These are phyloP conservation scores for Cryptotis parvus DNA, from an alignment of 2,113 vertebrate species.

Conservation along the genomic window DNA sequence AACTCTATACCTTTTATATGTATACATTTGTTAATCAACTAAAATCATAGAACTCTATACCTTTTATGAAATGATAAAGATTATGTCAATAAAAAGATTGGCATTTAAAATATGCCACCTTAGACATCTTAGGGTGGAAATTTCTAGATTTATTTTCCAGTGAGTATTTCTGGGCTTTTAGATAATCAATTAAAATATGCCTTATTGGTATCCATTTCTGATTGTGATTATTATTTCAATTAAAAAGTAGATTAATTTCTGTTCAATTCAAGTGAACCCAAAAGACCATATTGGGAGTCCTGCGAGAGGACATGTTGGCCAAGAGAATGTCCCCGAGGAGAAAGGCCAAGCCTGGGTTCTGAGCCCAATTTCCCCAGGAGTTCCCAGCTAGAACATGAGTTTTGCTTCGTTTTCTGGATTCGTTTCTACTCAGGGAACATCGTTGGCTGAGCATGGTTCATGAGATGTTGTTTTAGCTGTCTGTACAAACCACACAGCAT, in stretches of 20 bases:
- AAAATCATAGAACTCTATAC: not conserved
- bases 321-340: not conserved
- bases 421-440: not conserved
- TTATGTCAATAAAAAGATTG: not conserved
- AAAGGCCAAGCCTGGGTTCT: too few species aligned
- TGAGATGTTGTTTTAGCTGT: not conserved
- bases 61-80: not conserved
- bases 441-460: not conserved
- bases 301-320: not conserved
- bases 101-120: not conserved
- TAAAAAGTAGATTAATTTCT: not conserved
- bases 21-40: too few species aligned
- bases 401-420: not conserved
- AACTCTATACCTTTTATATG: too few species aligned
- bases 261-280: not conserved
- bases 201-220: not conserved
- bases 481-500: not conserved
- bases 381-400: too few species aligned
- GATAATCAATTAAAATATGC: not conserved
- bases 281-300: not conserved
- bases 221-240: constrained; percentile 27
- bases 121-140: not conserved
- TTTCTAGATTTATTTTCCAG: not conserved
- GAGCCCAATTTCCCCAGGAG: not conserved
- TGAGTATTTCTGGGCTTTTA: not conserved